Evolutionary conservation across 2,113 vertebrate genomes (phyloP).

Genomic region (Ptyas mucosa): DNA sequence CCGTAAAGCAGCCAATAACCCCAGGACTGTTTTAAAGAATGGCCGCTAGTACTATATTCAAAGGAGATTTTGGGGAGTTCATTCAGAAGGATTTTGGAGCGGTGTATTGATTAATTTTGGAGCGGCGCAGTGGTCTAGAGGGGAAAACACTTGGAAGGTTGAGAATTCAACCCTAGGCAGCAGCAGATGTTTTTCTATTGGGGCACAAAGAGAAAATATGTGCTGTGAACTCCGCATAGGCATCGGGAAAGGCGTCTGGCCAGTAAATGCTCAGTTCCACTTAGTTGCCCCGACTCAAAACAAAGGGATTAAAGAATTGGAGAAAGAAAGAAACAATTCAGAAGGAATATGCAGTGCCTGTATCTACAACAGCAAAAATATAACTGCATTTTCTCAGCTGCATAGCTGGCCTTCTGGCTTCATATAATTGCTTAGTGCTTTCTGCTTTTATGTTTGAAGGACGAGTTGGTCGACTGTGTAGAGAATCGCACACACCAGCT

Average conservation of each 20-base stretch:
- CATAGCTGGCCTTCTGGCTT: not conserved
- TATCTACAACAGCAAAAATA: not conserved
- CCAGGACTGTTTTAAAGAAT: not conserved
- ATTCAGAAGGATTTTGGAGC: not conserved
- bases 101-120: not conserved
- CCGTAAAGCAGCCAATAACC: not conserved
- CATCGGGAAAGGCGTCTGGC: not conserved
- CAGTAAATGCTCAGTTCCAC: not conserved
- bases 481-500: constrained; percentile 83
- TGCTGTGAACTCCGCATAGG: not conserved
- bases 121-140: not conserved
- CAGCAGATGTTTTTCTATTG: not conserved
- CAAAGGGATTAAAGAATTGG: not conserved
- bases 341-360: not conserved
- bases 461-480: constrained; percentile 81
- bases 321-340: not conserved
- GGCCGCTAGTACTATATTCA: not conserved
- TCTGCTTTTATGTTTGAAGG: constrained; percentile 58
- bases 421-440: not conserved
- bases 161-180: not conserved
- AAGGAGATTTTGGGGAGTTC: not conserved
- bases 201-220: not conserved
- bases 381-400: not conserved
- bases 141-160: not conserved
- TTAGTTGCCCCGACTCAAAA: not conserved